Evolutionary conservation across 1,140 invertebrate genomes (phyloP).

Genomic region (Drosophila biarmipes): DNA sequence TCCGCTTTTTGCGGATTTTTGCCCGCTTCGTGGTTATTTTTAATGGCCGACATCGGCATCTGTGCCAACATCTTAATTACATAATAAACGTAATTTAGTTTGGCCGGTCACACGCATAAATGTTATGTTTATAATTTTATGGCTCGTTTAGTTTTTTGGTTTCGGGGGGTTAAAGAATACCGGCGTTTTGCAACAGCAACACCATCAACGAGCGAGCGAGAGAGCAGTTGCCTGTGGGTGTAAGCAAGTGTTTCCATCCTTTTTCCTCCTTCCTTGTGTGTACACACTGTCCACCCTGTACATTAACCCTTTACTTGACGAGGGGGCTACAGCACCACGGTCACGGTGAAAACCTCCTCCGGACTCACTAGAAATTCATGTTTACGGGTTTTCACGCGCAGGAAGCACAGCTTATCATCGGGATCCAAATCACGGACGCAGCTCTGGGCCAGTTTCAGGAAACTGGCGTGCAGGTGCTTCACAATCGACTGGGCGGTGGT

Average conservation of each 20-base stretch:
- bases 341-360: conserved; percentile 56
- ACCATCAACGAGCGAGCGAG: background rate
- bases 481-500: conserved; percentile 52
- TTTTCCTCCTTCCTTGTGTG: background rate
- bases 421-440: conserved; percentile 68
- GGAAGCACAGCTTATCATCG: conserved; percentile 36
- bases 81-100: conserved; percentile 80
- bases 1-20: conserved; percentile 78
- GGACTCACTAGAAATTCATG: conserved; percentile 62
- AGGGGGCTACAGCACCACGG: conserved; percentile 47
- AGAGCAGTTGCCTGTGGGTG: background rate
- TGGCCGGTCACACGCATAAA: conserved; percentile 58
- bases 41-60: conserved; percentile 66
- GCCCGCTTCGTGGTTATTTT: conserved; percentile 47
- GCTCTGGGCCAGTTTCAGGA: conserved; percentile 50
- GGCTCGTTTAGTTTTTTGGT: conserved; percentile 75
- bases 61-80: conserved; percentile 79
- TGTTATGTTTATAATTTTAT: conserved; percentile 69
- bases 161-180: conserved; percentile 54
- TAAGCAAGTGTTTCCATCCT: background rate
- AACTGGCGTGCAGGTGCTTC: conserved; percentile 44
- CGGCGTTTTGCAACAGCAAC: conserved; percentile 38
- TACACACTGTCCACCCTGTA: background rate
- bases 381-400: conserved; percentile 61
- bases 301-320: conserved; percentile 4